Percentiles rank a stretch among this genome's conserved stretches.
phyloP scores from a whole-genome alignment of 2,113 vertebrate genomes.

The Takifugu flavidus region DNA sequence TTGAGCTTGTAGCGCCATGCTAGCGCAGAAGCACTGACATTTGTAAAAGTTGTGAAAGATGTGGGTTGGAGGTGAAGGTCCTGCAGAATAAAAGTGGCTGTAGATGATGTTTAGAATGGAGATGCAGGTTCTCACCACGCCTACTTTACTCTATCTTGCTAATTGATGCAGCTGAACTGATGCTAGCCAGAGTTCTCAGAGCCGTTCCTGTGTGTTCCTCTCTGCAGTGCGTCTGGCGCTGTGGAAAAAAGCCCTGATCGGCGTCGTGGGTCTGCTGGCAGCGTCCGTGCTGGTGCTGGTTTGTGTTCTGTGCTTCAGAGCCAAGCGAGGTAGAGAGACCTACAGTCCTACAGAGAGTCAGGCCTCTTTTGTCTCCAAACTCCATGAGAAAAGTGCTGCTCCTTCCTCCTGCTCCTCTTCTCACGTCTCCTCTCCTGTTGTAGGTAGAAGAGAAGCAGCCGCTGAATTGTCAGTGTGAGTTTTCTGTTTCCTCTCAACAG shows the following conservation, averaged over 20 bases:
- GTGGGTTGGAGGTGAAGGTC: no score
- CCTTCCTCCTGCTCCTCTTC: constrained; percentile 29
- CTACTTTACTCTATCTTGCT: no score
- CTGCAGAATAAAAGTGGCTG: no score
- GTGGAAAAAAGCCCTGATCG: constrained; percentile 73
- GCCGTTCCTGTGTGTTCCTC: not conserved
- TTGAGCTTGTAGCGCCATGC: no score
- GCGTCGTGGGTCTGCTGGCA: constrained; percentile 38
- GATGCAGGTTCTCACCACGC: no score
- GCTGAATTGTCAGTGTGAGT: constrained; percentile 79
- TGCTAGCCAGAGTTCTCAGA: no score
- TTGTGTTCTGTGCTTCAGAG: constrained; percentile 48
- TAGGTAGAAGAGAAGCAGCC: constrained; percentile 71
- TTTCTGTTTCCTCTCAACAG: constrained; percentile 51
- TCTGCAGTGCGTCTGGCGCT: constrained; percentile 61
- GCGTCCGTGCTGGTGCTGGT: constrained; percentile 28
- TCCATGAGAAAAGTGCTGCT: constrained; percentile 39
- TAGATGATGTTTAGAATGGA: no score
- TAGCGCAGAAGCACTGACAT: no score
- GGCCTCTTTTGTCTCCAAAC: constrained; percentile 49
- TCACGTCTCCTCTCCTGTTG: constrained; percentile 64
- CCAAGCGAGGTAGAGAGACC: constrained; percentile 74
- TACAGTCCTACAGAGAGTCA: constrained; percentile 57
- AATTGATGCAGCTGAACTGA: no score
- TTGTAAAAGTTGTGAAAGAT: no score